Evolutionary conservation across 2,888 invertebrate species (phyloP).

Genomic region (Polydrusus cervinus): DNA sequence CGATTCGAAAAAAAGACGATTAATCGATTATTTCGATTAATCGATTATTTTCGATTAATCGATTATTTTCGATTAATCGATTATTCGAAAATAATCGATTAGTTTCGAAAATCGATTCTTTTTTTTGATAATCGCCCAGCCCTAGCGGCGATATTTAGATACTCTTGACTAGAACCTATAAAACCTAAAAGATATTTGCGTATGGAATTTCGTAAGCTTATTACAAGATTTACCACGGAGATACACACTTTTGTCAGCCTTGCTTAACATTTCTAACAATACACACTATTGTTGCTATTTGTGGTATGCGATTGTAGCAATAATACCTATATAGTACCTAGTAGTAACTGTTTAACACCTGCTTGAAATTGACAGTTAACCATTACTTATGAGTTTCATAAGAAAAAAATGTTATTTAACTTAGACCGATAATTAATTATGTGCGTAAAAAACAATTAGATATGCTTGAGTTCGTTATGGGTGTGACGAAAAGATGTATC

Average conservation of each 20-base stretch:
- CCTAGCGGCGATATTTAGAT: neutral
- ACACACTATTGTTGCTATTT: slow-evolving; percentile 32
- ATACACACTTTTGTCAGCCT: slow-evolving; percentile 35
- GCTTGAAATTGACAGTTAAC: slow-evolving; percentile 25
- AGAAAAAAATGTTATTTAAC: slow-evolving; percentile 23
- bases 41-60: too few species aligned
- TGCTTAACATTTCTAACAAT: slow-evolving; percentile 40
- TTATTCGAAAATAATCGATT: too few species aligned
- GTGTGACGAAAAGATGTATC: neutral
- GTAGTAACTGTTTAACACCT: slow-evolving; percentile 38
- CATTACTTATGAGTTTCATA: slow-evolving; percentile 26
- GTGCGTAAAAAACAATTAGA: slow-evolving; percentile 1
- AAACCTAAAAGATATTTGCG: slow-evolving; percentile 7
- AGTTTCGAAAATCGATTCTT: too few species aligned
- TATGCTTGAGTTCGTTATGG: neutral
- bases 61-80: too few species aligned
- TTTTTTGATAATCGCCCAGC: too few species aligned
- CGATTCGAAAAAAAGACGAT: too few species aligned
- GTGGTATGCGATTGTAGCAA: slow-evolving; percentile 27
- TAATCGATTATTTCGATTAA: too few species aligned
- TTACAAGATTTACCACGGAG: slow-evolving; percentile 27
- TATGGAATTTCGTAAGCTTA: slow-evolving; percentile 15
- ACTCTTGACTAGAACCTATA: neutral
- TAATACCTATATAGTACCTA: slow-evolving; percentile 28
- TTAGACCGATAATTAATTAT: slow-evolving; percentile 23